A percentile compares a stretch with the other conserved stretches of the same genome.
phyloP scores from a whole-genome alignment of 37 sponge, comb jelly and placozoan species.

The Cladorhizidae sp. region DNA sequence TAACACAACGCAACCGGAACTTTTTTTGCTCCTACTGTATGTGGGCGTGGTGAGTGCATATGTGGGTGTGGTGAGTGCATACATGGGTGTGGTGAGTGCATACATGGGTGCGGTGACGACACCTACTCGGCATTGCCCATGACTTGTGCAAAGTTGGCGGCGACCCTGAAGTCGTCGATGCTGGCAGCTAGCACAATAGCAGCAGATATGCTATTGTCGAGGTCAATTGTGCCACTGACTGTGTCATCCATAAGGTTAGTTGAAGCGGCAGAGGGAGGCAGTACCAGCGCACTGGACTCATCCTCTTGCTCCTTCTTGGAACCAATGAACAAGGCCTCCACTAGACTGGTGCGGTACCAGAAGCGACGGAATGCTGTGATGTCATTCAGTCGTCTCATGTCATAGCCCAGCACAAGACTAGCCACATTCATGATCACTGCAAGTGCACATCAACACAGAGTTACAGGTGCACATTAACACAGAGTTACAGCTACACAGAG shows the following conservation, averaged over 20 bases:
- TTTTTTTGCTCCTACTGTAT: too few relatives aligned
- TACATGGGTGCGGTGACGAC: too few relatives aligned
- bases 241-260: not conserved
- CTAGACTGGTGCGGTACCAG: constrained; percentile 81
- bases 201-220: constrained; percentile 48
- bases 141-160: constrained; percentile 77
- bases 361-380: constrained; percentile 81
- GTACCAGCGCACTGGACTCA: not conserved
- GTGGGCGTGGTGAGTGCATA: not conserved
- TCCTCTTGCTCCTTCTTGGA: constrained; percentile 38
- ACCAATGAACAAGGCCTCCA: constrained; percentile 79
- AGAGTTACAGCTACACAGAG: too few relatives aligned
- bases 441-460: not conserved
- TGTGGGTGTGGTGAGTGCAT: not conserved
- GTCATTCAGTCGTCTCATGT: constrained; percentile 85
- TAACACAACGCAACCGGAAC: too few relatives aligned
- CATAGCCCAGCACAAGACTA: constrained; percentile 75
- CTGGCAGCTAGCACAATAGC: constrained; percentile 61
- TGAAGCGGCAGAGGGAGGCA: not conserved
- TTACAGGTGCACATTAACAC: too few relatives aligned
- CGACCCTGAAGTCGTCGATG: constrained; percentile 61
- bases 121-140: constrained; percentile 86
- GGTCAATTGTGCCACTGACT: not conserved
- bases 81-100: not conserved
- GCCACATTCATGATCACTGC: constrained; percentile 52